A percentile compares a stretch with the other conserved stretches of the same genome.
Conservation (phyloP, 2,888 invertebrate species). For the Metopia argyrocephala region DNA sequence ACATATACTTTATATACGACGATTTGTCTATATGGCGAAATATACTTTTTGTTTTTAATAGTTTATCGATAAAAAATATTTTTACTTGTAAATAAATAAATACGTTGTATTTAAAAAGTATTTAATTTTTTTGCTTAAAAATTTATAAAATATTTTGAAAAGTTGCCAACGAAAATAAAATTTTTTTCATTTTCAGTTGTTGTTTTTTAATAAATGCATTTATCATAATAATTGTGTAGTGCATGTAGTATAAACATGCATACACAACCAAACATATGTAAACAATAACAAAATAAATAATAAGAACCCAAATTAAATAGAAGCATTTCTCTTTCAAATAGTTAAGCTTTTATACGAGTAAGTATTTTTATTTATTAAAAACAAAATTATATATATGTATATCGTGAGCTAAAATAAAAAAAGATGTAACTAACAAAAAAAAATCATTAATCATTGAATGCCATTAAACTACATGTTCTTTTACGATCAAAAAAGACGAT, state of each 20-base stretch:
- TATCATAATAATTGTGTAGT: slow-evolving; percentile 8
- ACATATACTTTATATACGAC: too few relatives aligned
- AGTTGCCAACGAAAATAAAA: slow-evolving; percentile 40
- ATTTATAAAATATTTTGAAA: slow-evolving; percentile 27
- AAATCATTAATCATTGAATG: too few relatives aligned
- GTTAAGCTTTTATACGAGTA: not conserved
- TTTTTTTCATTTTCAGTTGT: slow-evolving; percentile 7
- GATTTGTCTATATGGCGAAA: too few relatives aligned
- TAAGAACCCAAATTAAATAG: too few relatives aligned
- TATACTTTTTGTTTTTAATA: not conserved
- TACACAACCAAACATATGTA: too few relatives aligned
- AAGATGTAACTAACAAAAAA: not conserved
- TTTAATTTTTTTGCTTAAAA: not conserved
- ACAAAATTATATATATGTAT: not conserved
- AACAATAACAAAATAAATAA: too few relatives aligned
- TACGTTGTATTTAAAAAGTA: not conserved
- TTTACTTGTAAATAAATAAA: slow-evolving; percentile 7
- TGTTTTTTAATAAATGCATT: slow-evolving; percentile 39
- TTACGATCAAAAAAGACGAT: not conserved
- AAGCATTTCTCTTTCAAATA: slow-evolving; percentile 5
- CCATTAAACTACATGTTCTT: too few relatives aligned
- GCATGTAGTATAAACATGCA: too few relatives aligned
- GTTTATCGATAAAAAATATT: slow-evolving; percentile 9
- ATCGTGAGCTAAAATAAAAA: not conserved
- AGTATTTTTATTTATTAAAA: too few relatives aligned